These are phyloP conservation scores for Uloborus diversus DNA, from an alignment of 1,140 invertebrate species.

Conservation along the genomic window DNA sequence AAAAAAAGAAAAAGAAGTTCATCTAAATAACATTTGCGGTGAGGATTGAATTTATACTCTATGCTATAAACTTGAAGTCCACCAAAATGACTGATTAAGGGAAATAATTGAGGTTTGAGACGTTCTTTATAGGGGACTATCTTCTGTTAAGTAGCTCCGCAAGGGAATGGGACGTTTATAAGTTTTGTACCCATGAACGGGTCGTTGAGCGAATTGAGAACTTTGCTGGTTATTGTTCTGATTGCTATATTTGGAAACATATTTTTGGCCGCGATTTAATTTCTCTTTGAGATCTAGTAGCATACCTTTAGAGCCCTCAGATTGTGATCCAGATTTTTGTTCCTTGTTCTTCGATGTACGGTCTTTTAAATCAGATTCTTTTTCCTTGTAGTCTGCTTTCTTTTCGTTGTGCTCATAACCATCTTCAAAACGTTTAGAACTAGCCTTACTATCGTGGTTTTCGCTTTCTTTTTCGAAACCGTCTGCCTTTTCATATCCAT, in stretches of 20 bases:
- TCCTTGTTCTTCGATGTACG: conserved; percentile 7
- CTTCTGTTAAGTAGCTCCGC: too few relatives aligned
- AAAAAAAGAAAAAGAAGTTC: too few relatives aligned
- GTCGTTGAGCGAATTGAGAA: neutral
- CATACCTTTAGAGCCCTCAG: neutral
- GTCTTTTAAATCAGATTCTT: conserved; percentile 3
- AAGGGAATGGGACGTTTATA: too few relatives aligned
- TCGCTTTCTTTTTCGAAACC: conserved; percentile 35
- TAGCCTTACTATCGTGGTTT: conserved; percentile 12
- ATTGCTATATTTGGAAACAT: neutral
- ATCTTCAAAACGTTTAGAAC: neutral
- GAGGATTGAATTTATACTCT: conserved; percentile 16
- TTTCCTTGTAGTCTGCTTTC: neutral
- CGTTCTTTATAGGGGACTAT: neutral
- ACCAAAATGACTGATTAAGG: conserved; percentile 15
- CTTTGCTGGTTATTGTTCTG: neutral
- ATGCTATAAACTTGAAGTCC: conserved; percentile 10
- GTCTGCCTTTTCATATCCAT: conserved; percentile 33
- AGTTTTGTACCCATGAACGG: neutral
- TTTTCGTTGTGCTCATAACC: conserved; percentile 10
- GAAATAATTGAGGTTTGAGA: neutral
- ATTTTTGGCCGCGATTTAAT: neutral
- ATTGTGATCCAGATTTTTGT: neutral
- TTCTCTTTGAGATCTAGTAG: neutral
- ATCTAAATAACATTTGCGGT: too few relatives aligned